A percentile compares a stretch with the other conserved stretches of the same genome.
phyloP scores from a whole-genome alignment of 2,888 invertebrate species.

The Drosophila mayaguana region DNA sequence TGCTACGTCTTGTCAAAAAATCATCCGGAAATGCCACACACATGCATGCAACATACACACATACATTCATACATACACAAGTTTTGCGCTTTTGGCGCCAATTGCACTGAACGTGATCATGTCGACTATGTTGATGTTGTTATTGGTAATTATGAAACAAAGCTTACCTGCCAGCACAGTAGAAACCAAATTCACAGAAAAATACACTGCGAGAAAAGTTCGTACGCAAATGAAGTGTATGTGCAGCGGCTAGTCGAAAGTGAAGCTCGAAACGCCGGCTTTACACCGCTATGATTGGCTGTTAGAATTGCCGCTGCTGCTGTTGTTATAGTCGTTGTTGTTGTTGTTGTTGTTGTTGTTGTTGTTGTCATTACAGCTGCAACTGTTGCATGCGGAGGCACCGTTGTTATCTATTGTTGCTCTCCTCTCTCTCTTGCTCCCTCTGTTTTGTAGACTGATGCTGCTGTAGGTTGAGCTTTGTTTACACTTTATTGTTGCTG shows the following conservation, averaged over 20 bases:
- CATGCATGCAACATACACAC: neutral
- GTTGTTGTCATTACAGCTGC: constrained; percentile 10
- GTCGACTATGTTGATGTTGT: neutral
- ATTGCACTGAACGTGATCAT: neutral
- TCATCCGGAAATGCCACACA: neutral
- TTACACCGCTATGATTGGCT: constrained; percentile 1
- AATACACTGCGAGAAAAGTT: constrained; percentile 13
- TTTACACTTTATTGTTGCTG: neutral
- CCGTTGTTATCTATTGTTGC: constrained; percentile 19
- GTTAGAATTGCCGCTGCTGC: neutral
- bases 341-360: constrained; percentile 2
- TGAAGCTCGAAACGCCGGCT: constrained; percentile 47
- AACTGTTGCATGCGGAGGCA: constrained; percentile 50
- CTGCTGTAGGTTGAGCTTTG: constrained; percentile 16
- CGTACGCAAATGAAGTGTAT: constrained; percentile 4
- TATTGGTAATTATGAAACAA: neutral
- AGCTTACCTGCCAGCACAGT: constrained; percentile 51
- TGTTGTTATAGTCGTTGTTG: constrained; percentile 4
- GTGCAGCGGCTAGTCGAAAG: neutral
- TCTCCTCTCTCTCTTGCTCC: constrained; percentile 2
- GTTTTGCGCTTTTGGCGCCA: neutral
- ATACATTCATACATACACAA: neutral
- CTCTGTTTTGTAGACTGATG: no score
- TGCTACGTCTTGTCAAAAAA: neutral
- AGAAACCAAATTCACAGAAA: constrained; percentile 18